Evolutionary conservation across 2,797 vertebrate genomes (phyloP).

Genomic region (Phyllotis vaccarum): DNA sequence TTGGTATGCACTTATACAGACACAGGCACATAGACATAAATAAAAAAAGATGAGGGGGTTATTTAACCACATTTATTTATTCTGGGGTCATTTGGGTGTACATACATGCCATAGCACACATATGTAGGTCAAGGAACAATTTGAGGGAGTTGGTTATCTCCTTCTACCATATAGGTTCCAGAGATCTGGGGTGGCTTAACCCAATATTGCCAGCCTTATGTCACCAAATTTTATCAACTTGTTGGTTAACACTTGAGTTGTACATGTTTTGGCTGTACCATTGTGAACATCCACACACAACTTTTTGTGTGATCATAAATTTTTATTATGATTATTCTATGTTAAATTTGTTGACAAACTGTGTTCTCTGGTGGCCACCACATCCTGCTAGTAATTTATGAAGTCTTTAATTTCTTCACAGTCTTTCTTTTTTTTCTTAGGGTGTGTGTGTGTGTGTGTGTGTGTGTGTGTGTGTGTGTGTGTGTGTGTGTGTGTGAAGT

Average conservation of each 20-base stretch:
- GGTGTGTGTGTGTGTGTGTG: background rate
- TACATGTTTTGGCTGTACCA: background rate
- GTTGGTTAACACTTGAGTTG: background rate
- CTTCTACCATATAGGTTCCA: background rate
- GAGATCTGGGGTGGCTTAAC: background rate
- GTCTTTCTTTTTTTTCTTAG: background rate
- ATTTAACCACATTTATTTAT: background rate
- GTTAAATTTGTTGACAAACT: background rate
- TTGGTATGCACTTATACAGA: background rate
- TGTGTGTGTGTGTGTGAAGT: background rate
- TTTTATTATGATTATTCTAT: background rate
- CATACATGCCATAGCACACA: background rate
- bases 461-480: background rate
- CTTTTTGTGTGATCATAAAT: background rate
- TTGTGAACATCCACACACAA: slow-evolving; percentile 21
- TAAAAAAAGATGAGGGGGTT: background rate
- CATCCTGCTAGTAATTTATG: background rate
- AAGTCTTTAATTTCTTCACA: slow-evolving; percentile 26
- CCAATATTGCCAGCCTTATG: background rate
- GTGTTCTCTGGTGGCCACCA: slow-evolving; percentile 6
- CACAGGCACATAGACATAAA: background rate
- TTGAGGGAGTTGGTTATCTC: background rate
- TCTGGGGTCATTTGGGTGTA: background rate
- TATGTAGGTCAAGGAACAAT: background rate
- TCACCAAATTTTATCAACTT: slow-evolving; percentile 2